Evolutionary conservation across 2,797 vertebrate species (phyloP), one percentile per base, ranked within the genome.

Genomic region (Synanceia verrucosa): DNA sequence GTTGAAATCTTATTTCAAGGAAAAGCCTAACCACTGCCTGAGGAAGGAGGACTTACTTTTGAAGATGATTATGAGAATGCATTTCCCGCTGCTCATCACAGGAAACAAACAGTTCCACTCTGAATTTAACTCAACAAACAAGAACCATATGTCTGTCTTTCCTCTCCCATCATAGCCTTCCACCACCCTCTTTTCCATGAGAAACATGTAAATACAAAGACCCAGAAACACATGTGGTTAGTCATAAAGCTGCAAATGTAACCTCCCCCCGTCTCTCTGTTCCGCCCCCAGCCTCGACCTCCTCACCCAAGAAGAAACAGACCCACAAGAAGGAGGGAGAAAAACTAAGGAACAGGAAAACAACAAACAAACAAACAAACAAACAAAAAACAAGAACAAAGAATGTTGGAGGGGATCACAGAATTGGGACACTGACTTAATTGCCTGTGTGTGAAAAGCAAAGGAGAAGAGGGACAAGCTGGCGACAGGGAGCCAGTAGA

Each of bases 191-290:
- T 90, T 89, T 92, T 91, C 91, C 86, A 91, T 93, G 88, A 92
- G 91, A 92, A 94, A 92, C 91, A 92, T 92, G 86, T 90, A 93
- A 92, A 93, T 90, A 92, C 88, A 85, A 78, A 84, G 87, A 89
- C 86, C 84, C 87, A 91, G 84, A 90, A 93, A 92, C 92, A 94
- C 91, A 93, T 94, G 92, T 93, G 92, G 89, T 91, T 87, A 84
- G 88, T 93, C 89, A 90, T 88, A 88, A 92, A 92, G 84, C 90
- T 88, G 76, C 77, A 87, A 90, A 91, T 82, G 73, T 65, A 73
- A 39, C 44, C 71, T 58, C 68, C 63, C 52, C 71, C 41, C 6
- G 1, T 57, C 75, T 81, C 73, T 81, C 70, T 79, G 72, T 83
- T 86, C 79, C 69, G 44, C 80, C 87, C 83, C 88, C 73, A 75